Base-by-base conservation (phyloP, 2,113 vertebrate genomes). In the Alouatta palliata region DNA sequence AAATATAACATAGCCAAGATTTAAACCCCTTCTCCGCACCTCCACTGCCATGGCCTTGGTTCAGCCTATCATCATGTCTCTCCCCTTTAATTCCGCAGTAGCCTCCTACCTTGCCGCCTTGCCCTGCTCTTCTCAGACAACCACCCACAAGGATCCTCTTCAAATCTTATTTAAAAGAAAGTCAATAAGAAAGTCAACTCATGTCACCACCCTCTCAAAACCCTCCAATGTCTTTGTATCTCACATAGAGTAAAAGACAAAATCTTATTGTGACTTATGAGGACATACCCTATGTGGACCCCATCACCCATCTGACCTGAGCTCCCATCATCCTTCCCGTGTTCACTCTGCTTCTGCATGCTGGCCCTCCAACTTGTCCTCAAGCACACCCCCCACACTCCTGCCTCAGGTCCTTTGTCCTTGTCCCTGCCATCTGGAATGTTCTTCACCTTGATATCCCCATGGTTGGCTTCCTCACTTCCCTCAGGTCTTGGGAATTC, bases 261-360 rank as follows among this genome's bases (percentile, higher is more conserved):
- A 87, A 23, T 35, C 68, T 45, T 27, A 35, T 43, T 66, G 45
- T 25, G 27, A 77, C 45, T 37, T 66, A 43, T 37, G 37, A 93
- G 73, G 19, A 58, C 2, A 52, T 3, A 45, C 16, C 5, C 91
- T 12, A 61, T 37, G 30, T 84, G 2, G 6, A 12, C 0, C 71
- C 30, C 0, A 0, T 37, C 10, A n/a, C 32, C 8, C 47, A 10
- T 79, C 27, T 61, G 25, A 30, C 27, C 3, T 16, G 13, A 54
- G 11, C 40, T 52, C n/a, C 52, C 47, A 3, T 71, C 37, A 45
- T 43, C 54, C 25, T 32, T 27, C 30, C 45, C 4, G 11, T 9
- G 8, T 40, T 52, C 8, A 8, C 66, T 82, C 58, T 71, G 49
- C 17, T 73, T 32, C 37, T 54, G 13, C 64, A 66, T 0, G 3